These are phyloP conservation scores for Erynnis tages DNA, from an alignment of 2,888 invertebrate species.

Conservation along the genomic window DNA sequence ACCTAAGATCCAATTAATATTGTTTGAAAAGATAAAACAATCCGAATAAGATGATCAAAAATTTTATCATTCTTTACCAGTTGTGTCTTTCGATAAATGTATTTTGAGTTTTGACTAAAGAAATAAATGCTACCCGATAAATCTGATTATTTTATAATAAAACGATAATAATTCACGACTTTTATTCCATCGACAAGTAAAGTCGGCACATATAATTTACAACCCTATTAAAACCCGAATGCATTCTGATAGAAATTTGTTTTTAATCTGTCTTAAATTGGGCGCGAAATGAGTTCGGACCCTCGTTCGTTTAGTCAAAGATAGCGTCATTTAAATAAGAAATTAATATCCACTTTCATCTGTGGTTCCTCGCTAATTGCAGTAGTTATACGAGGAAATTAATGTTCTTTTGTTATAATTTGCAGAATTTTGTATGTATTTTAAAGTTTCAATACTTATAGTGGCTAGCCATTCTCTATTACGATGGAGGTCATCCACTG, in stretches of 20 bases:
- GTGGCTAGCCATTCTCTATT: no score
- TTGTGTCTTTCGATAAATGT: no score
- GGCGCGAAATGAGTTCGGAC: conserved; percentile 78
- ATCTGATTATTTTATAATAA: conserved; percentile 27
- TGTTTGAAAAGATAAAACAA: no score
- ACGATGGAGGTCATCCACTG: no score
- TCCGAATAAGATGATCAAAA: no score
- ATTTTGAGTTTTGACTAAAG: no score
- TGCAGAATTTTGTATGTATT: not conserved
- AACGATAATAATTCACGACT: conserved; percentile 2
- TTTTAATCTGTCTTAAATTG: conserved; percentile 81
- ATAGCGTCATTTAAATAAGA: conserved; percentile 67
- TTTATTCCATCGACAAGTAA: conserved; percentile 38
- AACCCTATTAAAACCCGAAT: conserved; percentile 63
- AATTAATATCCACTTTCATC: conserved; percentile 49
- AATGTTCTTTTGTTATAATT: conserved; percentile 4
- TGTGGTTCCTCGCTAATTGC: conserved; percentile 23
- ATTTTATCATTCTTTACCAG: not conserved
- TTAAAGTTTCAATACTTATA: no score
- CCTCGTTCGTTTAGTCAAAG: conserved; percentile 56
- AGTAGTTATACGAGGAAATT: conserved; percentile 13
- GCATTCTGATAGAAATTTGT: conserved; percentile 77
- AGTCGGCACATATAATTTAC: conserved; percentile 40
- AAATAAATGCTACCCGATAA: conserved; percentile 26
- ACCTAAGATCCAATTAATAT: no score